Base-by-base conservation (phyloP, 2,797 vertebrate species). In the Kryptopterus vitreolus region DNA sequence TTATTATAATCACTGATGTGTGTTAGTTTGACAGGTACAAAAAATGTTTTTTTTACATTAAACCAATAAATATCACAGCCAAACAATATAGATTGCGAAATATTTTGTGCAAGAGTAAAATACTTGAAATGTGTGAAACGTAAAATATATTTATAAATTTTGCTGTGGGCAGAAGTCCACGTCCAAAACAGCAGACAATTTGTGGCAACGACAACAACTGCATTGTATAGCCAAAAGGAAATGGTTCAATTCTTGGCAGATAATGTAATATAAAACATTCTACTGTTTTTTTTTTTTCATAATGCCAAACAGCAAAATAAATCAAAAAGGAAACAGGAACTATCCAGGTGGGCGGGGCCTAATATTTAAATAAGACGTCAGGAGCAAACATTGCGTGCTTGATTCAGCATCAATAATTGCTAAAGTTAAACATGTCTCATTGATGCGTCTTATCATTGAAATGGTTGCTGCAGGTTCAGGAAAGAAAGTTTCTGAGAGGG, bases 321-420 rank as follows among this genome's bases (percentile, higher is more conserved):
- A 55, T 72, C 2, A 24, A 38, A 72, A n/a, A 35, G 38, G 12
- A 24, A 38, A 18, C 12, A 10, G 38, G 12, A 48, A 68, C 2
- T 24, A 2, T 50, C 29, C n/a, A 22, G 22, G 20, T 72, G 50
- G 70, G 31, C 5, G 31, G 35, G 20, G 52, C 11, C 2, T 15
- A 72, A 33, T 33, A 35, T 72, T 71, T 20, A 9, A 52, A 13
- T 68, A 53, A 52, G n/a, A n/a, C n/a, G n/a, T n/a, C n/a, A n/a
- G n/a, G n/a, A n/a, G n/a, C n/a, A n/a, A n/a, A n/a, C n/a, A n/a
- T n/a, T n/a, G n/a, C n/a, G n/a, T 53, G 20, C 5, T 71, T 53
- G 69, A 71, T 22, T 73, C 70, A 73, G 70, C 70, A 38, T 57
- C 18, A 73, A 16, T 57, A 57, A 57, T 57, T 73, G 70, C 58